Percentiles rank a stretch among this genome's conserved stretches.
Conservation (phyloP, 2,113 vertebrate genomes). For the Notothenia coriiceps region DNA sequence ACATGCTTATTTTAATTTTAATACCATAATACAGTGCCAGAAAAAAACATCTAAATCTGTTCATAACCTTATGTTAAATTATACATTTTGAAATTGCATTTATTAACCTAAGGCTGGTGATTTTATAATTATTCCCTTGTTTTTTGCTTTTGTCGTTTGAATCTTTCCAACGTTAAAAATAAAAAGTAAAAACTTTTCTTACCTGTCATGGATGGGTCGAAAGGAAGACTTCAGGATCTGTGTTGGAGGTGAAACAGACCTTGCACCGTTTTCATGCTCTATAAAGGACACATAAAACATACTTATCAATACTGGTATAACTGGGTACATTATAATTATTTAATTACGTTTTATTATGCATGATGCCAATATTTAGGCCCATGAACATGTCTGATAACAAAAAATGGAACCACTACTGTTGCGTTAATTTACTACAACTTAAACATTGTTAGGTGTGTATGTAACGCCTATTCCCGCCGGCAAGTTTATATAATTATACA, state of each 20-base stretch:
- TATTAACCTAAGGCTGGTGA: no score
- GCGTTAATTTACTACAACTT: not conserved
- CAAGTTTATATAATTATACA: conserved; percentile 1
- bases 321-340: not conserved
- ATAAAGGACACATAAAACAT: conserved; percentile 37
- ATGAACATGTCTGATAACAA: no score
- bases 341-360: no score
- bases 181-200: conserved; percentile 48
- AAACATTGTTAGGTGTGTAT: not conserved
- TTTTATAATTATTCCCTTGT: no score
- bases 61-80: no score
- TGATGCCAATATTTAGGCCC: no score
- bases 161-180: no score
- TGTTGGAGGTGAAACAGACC: conserved; percentile 90
- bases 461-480: not conserved
- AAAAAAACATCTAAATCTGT: no score
- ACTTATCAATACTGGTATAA: not conserved
- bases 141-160: no score
- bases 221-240: conserved; percentile 93
- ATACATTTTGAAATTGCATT: no score
- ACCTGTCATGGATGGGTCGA: conserved; percentile 96
- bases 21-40: not conserved
- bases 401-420: no score
- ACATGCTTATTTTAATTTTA: conserved; percentile 13
- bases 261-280: conserved; percentile 92